Evolutionary conservation across 2,113 vertebrate species (phyloP).

Genomic region (Oreochromis aureus): DNA sequence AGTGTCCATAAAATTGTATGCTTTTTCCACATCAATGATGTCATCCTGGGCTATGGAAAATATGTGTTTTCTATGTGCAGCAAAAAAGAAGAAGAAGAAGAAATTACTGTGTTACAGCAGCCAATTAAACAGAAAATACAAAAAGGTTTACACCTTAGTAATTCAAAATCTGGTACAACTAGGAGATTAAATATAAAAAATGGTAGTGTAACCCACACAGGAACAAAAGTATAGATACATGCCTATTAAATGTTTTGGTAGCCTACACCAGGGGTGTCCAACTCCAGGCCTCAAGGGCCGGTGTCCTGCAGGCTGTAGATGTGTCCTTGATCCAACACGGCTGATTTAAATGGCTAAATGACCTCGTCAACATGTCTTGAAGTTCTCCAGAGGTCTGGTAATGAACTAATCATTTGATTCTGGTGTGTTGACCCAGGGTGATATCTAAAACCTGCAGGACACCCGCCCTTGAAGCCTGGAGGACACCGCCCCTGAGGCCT

Average conservation of each 20-base stretch:
- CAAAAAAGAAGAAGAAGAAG: fast-evolving
- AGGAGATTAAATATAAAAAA: not conserved
- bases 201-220: not conserved
- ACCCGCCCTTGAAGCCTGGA: not conserved
- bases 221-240: not conserved
- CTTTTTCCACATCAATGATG: not conserved
- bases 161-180: not conserved
- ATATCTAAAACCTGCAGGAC: not conserved
- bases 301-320: not conserved
- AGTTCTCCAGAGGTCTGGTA: not conserved
- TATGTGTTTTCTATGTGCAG: not conserved
- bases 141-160: not conserved
- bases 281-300: fast-evolving
- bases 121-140: not conserved
- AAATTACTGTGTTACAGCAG: not conserved
- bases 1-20: not conserved
- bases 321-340: not conserved
- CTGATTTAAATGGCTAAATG: not conserved
- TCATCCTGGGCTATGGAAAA: not conserved
- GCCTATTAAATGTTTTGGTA: not conserved
- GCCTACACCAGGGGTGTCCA: not conserved
- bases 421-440: not conserved
- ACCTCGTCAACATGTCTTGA: not conserved
- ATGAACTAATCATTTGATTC: not conserved
- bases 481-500: no score